Evolutionary conservation across 2,113 vertebrate genomes (phyloP).

Genomic region (Symphodus melops): DNA sequence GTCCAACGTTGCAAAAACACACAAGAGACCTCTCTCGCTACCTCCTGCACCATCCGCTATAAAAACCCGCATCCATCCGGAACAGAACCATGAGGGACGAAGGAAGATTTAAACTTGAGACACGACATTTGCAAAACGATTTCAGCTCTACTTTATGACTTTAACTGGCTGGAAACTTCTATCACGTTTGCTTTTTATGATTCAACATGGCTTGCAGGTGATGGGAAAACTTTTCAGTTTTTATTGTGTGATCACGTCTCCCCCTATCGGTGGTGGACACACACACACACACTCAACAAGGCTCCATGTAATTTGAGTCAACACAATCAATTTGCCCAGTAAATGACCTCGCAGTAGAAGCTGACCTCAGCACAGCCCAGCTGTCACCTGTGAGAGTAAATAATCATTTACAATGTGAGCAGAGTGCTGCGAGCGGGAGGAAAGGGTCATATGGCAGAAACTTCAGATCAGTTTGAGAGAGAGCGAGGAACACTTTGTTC

Average conservation of each 20-base stretch:
- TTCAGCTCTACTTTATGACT: not conserved
- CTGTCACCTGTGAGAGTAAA: slow-evolving; percentile 6
- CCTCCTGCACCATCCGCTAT: slow-evolving; percentile 26
- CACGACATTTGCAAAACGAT: not conserved
- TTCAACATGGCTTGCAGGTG: not conserved
- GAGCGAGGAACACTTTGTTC: slow-evolving; percentile 41
- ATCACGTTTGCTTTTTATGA: not conserved
- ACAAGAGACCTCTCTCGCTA: not conserved
- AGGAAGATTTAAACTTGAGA: not conserved
- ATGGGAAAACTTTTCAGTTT: not conserved
- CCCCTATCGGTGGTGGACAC: slow-evolving; percentile 61
- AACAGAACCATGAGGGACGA: not conserved
- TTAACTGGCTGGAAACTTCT: too few relatives aligned
- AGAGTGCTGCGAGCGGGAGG: not conserved
- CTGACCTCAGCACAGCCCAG: slow-evolving; percentile 5
- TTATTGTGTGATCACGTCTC: slow-evolving; percentile 34
- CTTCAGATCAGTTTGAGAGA: not conserved
- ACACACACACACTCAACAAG: not conserved
- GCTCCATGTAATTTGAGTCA: not conserved
- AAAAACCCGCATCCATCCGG: not conserved
- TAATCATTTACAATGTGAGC: not conserved
- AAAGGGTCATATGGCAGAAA: not conserved
- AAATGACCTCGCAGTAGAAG: not conserved
- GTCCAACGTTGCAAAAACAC: not conserved
- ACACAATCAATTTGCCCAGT: slow-evolving; percentile 8